phyloP scores from a whole-genome alignment of 2,888 invertebrate species.

The Anaspis maculata region DNA sequence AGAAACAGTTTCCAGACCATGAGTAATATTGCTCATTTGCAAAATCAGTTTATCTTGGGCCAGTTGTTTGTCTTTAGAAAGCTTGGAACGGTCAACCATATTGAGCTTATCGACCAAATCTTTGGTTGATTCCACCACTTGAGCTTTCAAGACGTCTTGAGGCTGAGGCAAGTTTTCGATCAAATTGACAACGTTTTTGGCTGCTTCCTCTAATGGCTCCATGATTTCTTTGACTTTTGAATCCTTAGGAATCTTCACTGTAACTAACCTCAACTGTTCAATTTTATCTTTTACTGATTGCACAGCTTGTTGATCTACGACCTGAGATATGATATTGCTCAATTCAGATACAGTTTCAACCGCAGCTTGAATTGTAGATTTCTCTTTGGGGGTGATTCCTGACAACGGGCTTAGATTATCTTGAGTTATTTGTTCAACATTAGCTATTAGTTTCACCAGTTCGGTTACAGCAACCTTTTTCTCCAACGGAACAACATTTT shows the following conservation, averaged over 20 bases:
- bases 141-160: conserved; percentile 18
- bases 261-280: conserved; percentile 33
- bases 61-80: background rate
- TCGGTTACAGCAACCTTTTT: too few species aligned
- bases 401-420: too few species aligned
- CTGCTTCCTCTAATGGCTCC: conserved; percentile 36
- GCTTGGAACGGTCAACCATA: background rate
- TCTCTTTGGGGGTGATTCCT: conserved; percentile 30
- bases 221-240: conserved; percentile 31
- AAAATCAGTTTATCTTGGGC: background rate
- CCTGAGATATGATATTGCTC: conserved; percentile 23
- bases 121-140: conserved; percentile 15
- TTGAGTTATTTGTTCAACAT: too few species aligned
- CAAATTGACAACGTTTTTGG: conserved; percentile 38
- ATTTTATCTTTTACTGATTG: conserved; percentile 32
- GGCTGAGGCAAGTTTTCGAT: conserved; percentile 31
- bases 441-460: too few species aligned
- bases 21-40: background rate
- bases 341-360: conserved; percentile 29
- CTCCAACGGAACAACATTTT: too few species aligned
- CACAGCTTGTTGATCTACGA: conserved; percentile 16
- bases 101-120: conserved; percentile 10
- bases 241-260: conserved; percentile 31
- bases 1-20: background rate
- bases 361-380: conserved; percentile 27